phyloP scores from a whole-genome alignment of 2,797 vertebrate species.

The Rhabdophis nuchalis region DNA sequence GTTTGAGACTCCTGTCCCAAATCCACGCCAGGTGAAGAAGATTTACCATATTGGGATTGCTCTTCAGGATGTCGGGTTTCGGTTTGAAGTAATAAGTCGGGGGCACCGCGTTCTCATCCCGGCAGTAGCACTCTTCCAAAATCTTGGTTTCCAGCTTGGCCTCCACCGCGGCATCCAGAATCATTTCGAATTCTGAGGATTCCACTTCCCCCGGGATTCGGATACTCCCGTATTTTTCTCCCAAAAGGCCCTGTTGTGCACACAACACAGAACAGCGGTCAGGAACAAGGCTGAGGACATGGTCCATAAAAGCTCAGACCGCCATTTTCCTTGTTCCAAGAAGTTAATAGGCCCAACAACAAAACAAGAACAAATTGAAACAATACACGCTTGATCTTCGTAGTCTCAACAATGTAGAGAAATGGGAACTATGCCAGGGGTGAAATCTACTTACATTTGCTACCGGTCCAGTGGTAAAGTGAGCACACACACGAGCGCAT shows the following conservation, averaged over 20 bases:
- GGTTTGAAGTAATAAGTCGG: constrained; percentile 98
- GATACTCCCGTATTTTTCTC: constrained; percentile 96
- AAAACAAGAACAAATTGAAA: not conserved
- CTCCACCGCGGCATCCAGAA: constrained; percentile 91
- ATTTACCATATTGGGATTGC: constrained; percentile 85
- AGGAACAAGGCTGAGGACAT: constrained; percentile 6
- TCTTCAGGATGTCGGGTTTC: constrained; percentile 88
- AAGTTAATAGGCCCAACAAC: not conserved
- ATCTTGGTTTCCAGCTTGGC: constrained; percentile 90
- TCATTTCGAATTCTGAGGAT: constrained; percentile 97
- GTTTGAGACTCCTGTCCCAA: not conserved
- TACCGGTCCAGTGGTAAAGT: too few relatives aligned
- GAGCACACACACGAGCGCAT: too few relatives aligned
- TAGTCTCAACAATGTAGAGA: not conserved
- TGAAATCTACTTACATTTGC: too few relatives aligned
- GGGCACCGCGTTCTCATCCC: constrained; percentile 95
- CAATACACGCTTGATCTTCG: not conserved
- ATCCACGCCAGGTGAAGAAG: not conserved
- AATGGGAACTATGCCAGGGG: not conserved
- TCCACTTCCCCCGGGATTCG: constrained; percentile 95
- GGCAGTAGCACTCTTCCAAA: constrained; percentile 97
- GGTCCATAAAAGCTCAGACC: not conserved
- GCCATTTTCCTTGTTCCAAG: not conserved
- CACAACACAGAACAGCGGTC: constrained; percentile 52
- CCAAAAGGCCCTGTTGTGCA: constrained; percentile 85